Conservation (phyloP, 2,888 invertebrate species). For the Idaea biselata region DNA sequence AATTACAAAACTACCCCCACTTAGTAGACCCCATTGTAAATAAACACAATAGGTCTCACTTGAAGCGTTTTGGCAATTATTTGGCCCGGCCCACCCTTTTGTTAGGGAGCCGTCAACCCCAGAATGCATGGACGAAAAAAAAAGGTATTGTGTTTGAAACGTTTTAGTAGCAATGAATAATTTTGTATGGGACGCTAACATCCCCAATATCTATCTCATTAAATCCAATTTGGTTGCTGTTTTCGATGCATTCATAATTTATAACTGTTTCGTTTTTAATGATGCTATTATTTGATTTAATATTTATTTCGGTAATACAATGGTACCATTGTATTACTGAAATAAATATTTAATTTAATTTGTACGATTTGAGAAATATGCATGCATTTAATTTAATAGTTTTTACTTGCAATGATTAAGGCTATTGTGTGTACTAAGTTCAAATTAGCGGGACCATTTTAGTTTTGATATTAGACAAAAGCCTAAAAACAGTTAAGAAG, state of each 20-base stretch:
- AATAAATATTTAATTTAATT: too few relatives aligned
- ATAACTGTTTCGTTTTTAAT: slow-evolving; percentile 29
- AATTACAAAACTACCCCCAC: slow-evolving; percentile 81
- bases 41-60: slow-evolving; percentile 75
- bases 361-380: too few relatives aligned
- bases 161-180: slow-evolving; percentile 80
- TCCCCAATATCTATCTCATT: slow-evolving; percentile 77
- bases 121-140: slow-evolving; percentile 55
- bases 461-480: too few relatives aligned
- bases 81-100: slow-evolving; percentile 79
- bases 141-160: slow-evolving; percentile 70
- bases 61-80: slow-evolving; percentile 80
- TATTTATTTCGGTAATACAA: slow-evolving; percentile 12
- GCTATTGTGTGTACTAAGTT: too few relatives aligned
- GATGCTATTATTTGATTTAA: slow-evolving; percentile 13
- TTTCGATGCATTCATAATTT: slow-evolving; percentile 50
- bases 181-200: slow-evolving; percentile 74
- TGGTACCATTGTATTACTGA: background rate
- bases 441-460: too few relatives aligned
- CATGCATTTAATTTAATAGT: too few relatives aligned
- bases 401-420: too few relatives aligned
- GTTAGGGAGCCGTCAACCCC: slow-evolving; percentile 75
- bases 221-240: slow-evolving; percentile 74
- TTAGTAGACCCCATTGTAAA: slow-evolving; percentile 77
- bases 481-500: too few relatives aligned